Base-by-base conservation (phyloP, 2,888 invertebrate genomes). In the Notodonta dromedarius region DNA sequence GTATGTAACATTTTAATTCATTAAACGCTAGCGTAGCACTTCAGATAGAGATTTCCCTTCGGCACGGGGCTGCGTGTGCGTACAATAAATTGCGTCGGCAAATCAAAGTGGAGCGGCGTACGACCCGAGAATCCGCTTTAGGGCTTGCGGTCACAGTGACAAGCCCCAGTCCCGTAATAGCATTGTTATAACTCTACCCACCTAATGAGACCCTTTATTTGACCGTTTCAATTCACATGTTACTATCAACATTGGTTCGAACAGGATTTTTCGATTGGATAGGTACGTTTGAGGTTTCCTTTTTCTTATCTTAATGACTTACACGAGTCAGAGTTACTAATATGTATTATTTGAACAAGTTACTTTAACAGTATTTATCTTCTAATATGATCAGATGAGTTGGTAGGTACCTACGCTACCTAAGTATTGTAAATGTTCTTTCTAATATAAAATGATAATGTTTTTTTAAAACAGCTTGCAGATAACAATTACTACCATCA, bases 101-200 rank as follows among this genome's bases (percentile, higher is more conserved):
- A 83, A 83, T 81, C 82, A 78, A 76, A 78, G 76, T 63, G 71
- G 72, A 63, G 69, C 66, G 69, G 74, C 73, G 76, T 77, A 77
- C 70, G 64, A 65, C 65, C 77, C 77, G 70, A 81, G 80, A 80
- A 82, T 80, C 79, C 78, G 73, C 76, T 80, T 80, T 74, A 77
- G 77, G 72, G 69, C 65, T 60, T 78, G 83, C 75, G 79, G 83
- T 73, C 73, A 67, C 69, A 71, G 74, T 79, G 81, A 78, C 77
- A 78, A 73, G 76, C 59, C 71, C 65, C 76, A 78, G 73, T 68
- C 74, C 57, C 73, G 71, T 80, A 77, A 80, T 78, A 76, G 76
- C 72, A 78, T 77, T 82, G 80, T 76, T 78, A 79, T 75, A 76
- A 71, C 71, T 69, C 67, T 65, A 40, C 71, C 73, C 66, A 65